Percentiles rank a stretch among this genome's conserved stretches.
Conservation (phyloP, 2,797 vertebrate species). For the Allobates femoralis region DNA sequence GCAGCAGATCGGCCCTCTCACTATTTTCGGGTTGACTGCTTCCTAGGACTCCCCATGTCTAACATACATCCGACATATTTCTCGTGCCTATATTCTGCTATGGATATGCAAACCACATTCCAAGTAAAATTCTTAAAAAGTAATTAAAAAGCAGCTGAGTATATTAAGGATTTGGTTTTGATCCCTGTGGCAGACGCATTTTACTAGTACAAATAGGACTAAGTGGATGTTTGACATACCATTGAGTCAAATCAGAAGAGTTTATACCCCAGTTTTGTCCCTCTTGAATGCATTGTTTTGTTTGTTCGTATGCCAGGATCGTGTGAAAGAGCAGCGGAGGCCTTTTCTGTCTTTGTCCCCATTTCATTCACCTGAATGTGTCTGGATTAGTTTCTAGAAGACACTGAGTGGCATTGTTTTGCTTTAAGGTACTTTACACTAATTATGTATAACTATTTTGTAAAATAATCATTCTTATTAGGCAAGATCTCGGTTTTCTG, state of each 20-base stretch:
- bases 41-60: neutral
- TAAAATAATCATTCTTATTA: too few relatives aligned
- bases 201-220: neutral
- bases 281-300: slow-evolving; percentile 31
- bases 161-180: neutral
- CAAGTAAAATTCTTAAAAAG: neutral
- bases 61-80: neutral
- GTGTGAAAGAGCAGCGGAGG: slow-evolving; percentile 25
- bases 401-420: neutral
- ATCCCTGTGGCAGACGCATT: neutral
- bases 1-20: too few relatives aligned
- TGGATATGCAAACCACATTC: neutral
- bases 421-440: neutral
- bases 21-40: too few relatives aligned
- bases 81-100: neutral
- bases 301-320: neutral
- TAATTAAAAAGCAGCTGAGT: neutral
- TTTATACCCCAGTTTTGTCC: slow-evolving; percentile 5
- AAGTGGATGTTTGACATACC: slow-evolving; percentile 39
- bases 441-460: too few relatives aligned
- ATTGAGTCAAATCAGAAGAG: neutral
- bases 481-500: too few relatives aligned
- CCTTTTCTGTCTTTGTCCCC: neutral
- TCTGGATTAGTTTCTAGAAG: neutral
- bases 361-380: neutral